Percentiles rank a stretch among this genome's conserved stretches.
Conservation (phyloP, 2,113 vertebrate species). For the Callopanchax toddi region DNA sequence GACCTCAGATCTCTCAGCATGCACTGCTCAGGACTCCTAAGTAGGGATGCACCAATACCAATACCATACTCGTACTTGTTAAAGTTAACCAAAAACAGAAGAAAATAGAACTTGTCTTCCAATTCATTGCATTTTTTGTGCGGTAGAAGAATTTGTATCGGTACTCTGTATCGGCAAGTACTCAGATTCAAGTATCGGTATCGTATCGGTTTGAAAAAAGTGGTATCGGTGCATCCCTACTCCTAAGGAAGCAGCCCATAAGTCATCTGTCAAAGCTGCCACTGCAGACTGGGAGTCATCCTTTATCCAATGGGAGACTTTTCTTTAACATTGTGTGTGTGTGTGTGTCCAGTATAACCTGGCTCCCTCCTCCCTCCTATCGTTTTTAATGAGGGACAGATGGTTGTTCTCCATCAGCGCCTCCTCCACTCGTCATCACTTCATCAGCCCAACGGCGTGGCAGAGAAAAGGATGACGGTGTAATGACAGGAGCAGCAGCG, state of each 20-base stretch:
- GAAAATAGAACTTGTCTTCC: no score
- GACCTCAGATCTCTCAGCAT: constrained; percentile 6
- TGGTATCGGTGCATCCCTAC: no score
- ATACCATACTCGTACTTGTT: no score
- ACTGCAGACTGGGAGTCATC: constrained; percentile 24
- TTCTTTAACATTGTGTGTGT: background rate
- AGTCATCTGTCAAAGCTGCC: constrained; percentile 21
- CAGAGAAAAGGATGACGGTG: constrained; percentile 6
- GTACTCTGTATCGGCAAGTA: no score
- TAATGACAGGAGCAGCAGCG: constrained; percentile 24
- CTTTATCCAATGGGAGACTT: constrained; percentile 23
- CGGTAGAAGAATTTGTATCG: no score
- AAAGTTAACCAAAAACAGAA: no score
- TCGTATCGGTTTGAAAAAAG: no score
- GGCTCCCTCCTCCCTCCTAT: constrained; percentile 26
- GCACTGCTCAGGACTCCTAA: constrained; percentile 15
- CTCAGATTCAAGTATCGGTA: no score
- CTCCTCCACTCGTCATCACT: constrained; percentile 46
- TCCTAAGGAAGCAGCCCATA: constrained; percentile 23
- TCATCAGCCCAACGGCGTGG: constrained; percentile 36
- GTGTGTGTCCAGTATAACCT: constrained; percentile 38
- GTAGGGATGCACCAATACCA: no score
- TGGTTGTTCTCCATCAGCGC: constrained; percentile 50
- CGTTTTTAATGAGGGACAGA: constrained; percentile 70
- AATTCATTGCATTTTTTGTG: no score